Conservation (phyloP, 2,113 vertebrate genomes). For the Australoheros scitulus region DNA sequence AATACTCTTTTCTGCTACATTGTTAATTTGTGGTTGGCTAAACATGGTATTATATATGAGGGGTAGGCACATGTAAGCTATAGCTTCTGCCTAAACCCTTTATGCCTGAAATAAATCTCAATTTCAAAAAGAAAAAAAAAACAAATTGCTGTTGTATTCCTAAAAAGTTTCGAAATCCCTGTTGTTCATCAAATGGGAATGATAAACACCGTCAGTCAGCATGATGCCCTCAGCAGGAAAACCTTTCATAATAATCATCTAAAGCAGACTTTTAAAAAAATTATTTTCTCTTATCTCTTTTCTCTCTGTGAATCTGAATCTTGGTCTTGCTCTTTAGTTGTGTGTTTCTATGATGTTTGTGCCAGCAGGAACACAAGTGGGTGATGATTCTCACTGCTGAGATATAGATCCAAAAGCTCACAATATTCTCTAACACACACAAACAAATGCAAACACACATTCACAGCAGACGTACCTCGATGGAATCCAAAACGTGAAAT, state of each 20-base stretch:
- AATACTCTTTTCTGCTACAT: no score
- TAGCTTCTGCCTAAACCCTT: no score
- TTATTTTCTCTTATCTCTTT: background rate
- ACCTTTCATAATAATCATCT: slow-evolving; percentile 55
- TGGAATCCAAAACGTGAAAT: slow-evolving; percentile 11
- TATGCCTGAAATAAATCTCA: no score
- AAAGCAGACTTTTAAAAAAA: slow-evolving; percentile 39
- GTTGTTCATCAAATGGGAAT: background rate
- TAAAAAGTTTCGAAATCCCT: background rate
- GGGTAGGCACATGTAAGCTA: no score
- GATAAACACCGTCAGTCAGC: background rate
- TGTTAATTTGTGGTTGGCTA: no score
- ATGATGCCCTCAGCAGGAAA: slow-evolving; percentile 19
- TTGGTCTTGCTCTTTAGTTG: slow-evolving; percentile 32
- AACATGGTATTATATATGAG: no score
- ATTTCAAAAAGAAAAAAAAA: background rate
- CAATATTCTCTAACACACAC: slow-evolving; percentile 6
- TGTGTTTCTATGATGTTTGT: slow-evolving; percentile 47
- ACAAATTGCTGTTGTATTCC: background rate
- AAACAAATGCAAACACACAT: slow-evolving; percentile 8
- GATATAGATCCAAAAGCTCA: slow-evolving; percentile 29
- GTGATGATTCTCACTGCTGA: slow-evolving; percentile 24
- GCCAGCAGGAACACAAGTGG: slow-evolving; percentile 47
- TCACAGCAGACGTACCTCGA: slow-evolving; percentile 1
- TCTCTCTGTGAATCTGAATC: slow-evolving; percentile 23